Conservation (phyloP, 2,113 vertebrate genomes). For the Myotis davidii region DNA sequence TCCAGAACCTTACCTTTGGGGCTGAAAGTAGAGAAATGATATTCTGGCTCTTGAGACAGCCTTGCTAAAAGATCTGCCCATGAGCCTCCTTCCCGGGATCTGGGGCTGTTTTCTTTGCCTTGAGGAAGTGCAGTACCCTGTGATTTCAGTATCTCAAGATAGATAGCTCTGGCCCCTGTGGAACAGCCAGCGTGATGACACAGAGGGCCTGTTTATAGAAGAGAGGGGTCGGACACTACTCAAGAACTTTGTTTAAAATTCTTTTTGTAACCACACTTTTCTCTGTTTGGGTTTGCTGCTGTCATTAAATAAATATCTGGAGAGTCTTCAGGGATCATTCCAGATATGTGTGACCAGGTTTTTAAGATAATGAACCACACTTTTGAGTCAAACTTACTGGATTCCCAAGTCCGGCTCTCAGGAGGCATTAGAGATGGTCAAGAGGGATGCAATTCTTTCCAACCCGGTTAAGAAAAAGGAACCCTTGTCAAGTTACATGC, state of each 20-base stretch:
- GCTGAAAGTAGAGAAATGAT: neutral
- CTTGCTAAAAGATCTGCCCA: neutral
- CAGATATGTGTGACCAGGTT: constrained; percentile 30
- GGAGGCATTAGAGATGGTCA: constrained; percentile 11
- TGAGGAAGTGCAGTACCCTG: constrained; percentile 59
- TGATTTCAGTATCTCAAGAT: constrained; percentile 72
- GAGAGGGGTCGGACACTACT: constrained; percentile 80
- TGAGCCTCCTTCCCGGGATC: neutral
- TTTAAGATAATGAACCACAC: constrained; percentile 47
- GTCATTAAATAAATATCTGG: constrained; percentile 86
- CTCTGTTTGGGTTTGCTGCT: constrained; percentile 85
- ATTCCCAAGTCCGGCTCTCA: constrained; percentile 17
- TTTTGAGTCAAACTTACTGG: constrained; percentile 43
- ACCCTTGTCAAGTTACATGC: neutral
- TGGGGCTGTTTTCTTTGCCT: constrained; percentile 67
- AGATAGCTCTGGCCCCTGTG: constrained; percentile 81
- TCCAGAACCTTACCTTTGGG: neutral
- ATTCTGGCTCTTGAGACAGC: neutral
- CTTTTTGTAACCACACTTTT: constrained; percentile 84
- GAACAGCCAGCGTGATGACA: constrained; percentile 81
- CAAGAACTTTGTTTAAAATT: constrained; percentile 86
- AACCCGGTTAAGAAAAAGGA: neutral
- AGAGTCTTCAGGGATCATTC: constrained; percentile 82
- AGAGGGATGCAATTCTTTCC: neutral
- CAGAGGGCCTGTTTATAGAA: constrained; percentile 86